Evolutionary conservation across 2,888 invertebrate species (phyloP), one percentile per base, ranked within the genome.

Genomic region (Sepiola atlantica): DNA sequence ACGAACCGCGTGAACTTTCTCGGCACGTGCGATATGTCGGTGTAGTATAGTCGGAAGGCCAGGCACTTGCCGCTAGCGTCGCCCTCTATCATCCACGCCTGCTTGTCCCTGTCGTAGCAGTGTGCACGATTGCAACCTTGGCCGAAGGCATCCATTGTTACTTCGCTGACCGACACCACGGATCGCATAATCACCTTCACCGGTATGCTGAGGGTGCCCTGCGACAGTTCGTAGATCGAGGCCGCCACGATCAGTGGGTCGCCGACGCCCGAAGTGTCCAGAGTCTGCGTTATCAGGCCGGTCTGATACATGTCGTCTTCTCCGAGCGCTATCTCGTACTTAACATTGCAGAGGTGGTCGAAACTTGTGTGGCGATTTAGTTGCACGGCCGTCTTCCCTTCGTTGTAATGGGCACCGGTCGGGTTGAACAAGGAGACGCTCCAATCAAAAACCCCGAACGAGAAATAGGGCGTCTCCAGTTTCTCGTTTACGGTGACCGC

Each of bases 371-470:
- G 98, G 94, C 98, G 98, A 96, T 98, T 98, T 90, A 98, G 96
- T 94, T 97, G 97, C 16, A 97, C 96, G 96, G 96, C 96, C 97
- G 97, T 95, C 95, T 96, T 96, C 45, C 96, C 97, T 94, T 96
- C 96, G 61, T 94, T 95, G 55, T 97, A 96, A 1, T 96, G 94
- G 24, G 96, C 96, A 35, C 96, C 96, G 10, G 97, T 97, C 94
- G 95, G 96, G 24, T 96, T 96, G 94, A 96, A 97, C 55, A 97
- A 95, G 16, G 96, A 96, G 10, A 98, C 98, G 96, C 98, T 98
- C 98, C 98, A 98, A 96, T 98, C 98, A 97, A 98, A 98, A 55
- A 98, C 98, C 20, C 98, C 98, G 97, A 98, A 98, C 0, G 98
- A 98, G 97, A 98, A 98, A 96, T 98, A 98, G n/a, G 98, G 97